A percentile compares a stretch with the other conserved stretches of the same genome.
These are phyloP conservation scores for Limosa lapponica DNA, from an alignment of 2,797 vertebrate genomes.

Conservation along the genomic window DNA sequence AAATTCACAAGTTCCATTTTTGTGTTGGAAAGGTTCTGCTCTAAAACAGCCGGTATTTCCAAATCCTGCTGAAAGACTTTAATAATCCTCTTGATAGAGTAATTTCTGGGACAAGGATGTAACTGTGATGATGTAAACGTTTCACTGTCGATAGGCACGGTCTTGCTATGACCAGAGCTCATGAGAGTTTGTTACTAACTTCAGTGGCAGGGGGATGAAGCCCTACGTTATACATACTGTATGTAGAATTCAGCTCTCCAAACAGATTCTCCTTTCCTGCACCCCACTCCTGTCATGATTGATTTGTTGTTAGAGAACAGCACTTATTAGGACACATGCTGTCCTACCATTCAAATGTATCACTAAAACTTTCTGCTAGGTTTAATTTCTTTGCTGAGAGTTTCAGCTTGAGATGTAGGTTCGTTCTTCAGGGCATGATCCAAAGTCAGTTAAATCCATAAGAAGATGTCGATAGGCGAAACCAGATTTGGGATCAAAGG, in stretches of 20 bases:
- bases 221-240: neutral
- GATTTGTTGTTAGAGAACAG: neutral
- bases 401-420: neutral
- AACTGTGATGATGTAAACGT: neutral
- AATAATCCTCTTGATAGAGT: neutral
- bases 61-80: neutral
- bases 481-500: neutral
- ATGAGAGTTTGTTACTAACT: neutral
- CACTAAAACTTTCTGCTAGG: neutral
- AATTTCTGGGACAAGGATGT: neutral
- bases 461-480: neutral
- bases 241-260: neutral
- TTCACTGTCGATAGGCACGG: neutral
- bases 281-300: neutral
- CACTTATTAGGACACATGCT: accelerated
- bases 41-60: neutral
- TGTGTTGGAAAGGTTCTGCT: neutral
- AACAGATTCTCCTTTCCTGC: neutral
- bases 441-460: neutral
- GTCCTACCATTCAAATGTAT: neutral
- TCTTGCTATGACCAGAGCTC: neutral
- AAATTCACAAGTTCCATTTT: neutral
- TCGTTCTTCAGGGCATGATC: neutral
- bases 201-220: neutral
- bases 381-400: neutral